Evolutionary conservation across 2,888 invertebrate genomes (phyloP).

Genomic region (Mythimna ferrago): DNA sequence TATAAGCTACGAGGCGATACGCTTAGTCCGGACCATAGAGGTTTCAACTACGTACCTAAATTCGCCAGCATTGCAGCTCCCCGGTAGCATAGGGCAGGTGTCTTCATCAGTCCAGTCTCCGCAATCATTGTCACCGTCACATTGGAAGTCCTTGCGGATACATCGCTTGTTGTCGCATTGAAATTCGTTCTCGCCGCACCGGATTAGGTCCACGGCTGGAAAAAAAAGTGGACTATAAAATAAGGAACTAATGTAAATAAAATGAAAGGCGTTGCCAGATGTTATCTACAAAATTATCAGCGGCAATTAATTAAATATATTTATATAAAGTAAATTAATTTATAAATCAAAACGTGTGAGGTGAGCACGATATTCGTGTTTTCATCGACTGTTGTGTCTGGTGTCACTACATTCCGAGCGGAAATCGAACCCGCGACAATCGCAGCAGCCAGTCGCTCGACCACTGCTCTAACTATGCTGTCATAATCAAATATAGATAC

Average conservation of each 20-base stretch:
- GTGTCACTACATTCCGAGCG: too few relatives aligned
- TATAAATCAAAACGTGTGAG: too few relatives aligned
- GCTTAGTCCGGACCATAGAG: too few relatives aligned
- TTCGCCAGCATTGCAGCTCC: slow-evolving; percentile 93
- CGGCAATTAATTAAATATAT: background rate
- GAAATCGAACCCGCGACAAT: too few relatives aligned
- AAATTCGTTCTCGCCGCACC: slow-evolving; percentile 94
- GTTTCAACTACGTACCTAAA: slow-evolving; percentile 89
- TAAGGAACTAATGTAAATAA: background rate
- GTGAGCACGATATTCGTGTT: too few relatives aligned
- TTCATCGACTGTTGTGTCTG: too few relatives aligned
- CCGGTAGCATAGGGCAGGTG: slow-evolving; percentile 92
- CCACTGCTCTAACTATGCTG: too few relatives aligned
- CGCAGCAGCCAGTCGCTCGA: too few relatives aligned
- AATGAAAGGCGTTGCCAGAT: background rate
- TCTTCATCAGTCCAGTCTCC: slow-evolving; percentile 97
- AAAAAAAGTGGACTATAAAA: background rate
- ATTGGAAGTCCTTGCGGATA: slow-evolving; percentile 94
- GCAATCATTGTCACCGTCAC: slow-evolving; percentile 97
- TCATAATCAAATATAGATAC: too few relatives aligned
- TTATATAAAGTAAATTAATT: background rate
- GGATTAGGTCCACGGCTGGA: slow-evolving; percentile 87
- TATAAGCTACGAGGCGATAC: too few relatives aligned
- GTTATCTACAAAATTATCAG: background rate
- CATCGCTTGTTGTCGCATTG: slow-evolving; percentile 94